Conservation (phyloP, 2,113 vertebrate genomes). For the Struthio camelus region DNA sequence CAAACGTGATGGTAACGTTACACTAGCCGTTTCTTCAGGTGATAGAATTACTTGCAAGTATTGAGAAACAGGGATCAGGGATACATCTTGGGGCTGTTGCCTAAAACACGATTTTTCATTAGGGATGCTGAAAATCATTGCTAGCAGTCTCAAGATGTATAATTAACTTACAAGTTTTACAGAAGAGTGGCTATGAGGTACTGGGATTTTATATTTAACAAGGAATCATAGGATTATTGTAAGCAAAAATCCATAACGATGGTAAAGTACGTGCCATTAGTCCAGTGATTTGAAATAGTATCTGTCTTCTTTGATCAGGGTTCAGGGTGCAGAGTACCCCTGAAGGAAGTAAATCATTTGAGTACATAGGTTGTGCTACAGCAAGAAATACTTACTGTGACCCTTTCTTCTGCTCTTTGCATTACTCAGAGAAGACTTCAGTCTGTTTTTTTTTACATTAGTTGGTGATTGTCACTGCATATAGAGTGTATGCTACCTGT, state of each 20-base stretch:
- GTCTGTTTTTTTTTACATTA: background rate
- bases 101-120: background rate
- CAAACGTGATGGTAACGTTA: background rate
- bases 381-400: background rate
- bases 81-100: background rate
- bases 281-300: background rate
- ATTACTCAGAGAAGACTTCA: background rate
- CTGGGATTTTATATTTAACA: background rate
- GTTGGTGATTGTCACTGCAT: accelerated
- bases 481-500: no score
- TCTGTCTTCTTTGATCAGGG: background rate
- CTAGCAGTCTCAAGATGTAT: background rate
- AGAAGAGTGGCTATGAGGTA: background rate
- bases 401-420: accelerated
- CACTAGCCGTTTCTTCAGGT: background rate
- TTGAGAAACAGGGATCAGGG: background rate
- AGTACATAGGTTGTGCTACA: background rate
- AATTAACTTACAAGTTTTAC: background rate
- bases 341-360: background rate
- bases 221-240: background rate
- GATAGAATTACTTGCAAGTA: background rate
- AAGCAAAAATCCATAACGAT: background rate
- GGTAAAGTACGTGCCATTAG: background rate
- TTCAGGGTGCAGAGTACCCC: background rate
- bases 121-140: background rate